Base-by-base conservation (phyloP, 1,140 invertebrate genomes). In the Trachymyrmex septentrionalis region DNA sequence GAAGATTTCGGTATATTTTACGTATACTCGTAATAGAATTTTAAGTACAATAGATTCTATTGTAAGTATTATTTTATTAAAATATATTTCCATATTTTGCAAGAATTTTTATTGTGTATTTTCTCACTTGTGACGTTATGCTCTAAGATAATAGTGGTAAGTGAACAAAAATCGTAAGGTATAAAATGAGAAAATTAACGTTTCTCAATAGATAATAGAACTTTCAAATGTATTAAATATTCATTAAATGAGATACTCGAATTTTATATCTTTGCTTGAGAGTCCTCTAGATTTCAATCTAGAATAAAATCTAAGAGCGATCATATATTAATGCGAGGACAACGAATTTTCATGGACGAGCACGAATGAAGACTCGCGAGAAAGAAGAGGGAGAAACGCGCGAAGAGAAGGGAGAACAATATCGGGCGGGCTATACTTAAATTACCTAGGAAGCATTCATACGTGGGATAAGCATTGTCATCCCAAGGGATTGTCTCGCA, bases 391-490 rank as follows among this genome's bases (percentile, higher is more conserved):
- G 48, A 66, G 71, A 78, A 6, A 24, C 50, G 55, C 61, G 21
- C n/a, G n/a, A 9, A 53, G 53, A 30, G 69, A 48, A 12, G 7
- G 34, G n/a, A 19, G 53, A 55, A 69, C n/a, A 73, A 59, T 84
- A 84, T 61, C 44, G 80, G 16, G 63, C 12, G 64, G 50, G 69
- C 64, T 71, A 91, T 90, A 91, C 88, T 92, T 88, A 93, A 93
- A 93, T 93, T 89, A 92, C 91, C 92, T 92, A 92, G 92, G 88
- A 92, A 92, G 88, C 92, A 92, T 92, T 92, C 86, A 92, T 92
- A 92, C 91, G 92, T 92, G 92, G 92, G 91, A 92, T 92, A 92
- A 93, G 93, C 92, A 93, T 93, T 93, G 92, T 93, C 91, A 90
- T 92, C 92, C 91, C 92, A 86, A 44, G 92, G 91, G 93, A 93